These are phyloP conservation scores for Zaprionus ornatus DNA, from an alignment of 1,140 invertebrate species.

Conservation along the genomic window DNA sequence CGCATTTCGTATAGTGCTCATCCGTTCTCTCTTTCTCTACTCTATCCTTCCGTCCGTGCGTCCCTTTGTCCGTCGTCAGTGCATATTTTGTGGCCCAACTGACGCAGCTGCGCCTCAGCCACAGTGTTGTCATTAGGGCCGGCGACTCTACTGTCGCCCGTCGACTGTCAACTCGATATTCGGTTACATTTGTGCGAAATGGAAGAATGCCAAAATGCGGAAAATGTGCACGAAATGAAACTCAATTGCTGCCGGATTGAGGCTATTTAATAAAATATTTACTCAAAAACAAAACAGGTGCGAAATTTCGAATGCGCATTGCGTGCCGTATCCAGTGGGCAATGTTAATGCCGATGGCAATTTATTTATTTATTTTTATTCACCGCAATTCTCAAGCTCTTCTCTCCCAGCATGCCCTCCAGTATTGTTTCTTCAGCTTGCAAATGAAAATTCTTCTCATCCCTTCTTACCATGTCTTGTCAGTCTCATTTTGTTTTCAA, in stretches of 20 bases:
- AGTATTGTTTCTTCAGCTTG: conserved; percentile 22
- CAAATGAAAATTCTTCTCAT: conserved; percentile 30
- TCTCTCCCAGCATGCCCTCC: conserved; percentile 14
- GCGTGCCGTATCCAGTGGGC: background rate
- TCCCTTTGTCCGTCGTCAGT: conserved; percentile 40
- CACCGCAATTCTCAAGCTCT: conserved; percentile 14
- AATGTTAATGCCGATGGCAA: background rate
- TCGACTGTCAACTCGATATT: conserved; percentile 49
- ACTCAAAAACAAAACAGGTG: conserved; percentile 61
- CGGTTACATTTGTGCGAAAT: conserved; percentile 58
- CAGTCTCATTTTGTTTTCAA: conserved; percentile 44
- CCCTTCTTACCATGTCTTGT: background rate
- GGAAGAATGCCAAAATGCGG: conserved; percentile 7
- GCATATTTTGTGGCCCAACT: conserved; percentile 41
- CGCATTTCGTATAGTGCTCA: conserved; percentile 46
- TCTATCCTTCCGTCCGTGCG: background rate
- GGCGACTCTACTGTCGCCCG: conserved; percentile 7
- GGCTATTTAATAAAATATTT: conserved; percentile 69
- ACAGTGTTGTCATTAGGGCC: conserved; percentile 22
- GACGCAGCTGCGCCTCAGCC: background rate
- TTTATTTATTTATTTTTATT: conserved; percentile 64
- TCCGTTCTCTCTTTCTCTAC: background rate
- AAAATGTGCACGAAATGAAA: conserved; percentile 40
- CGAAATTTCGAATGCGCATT: conserved; percentile 59
- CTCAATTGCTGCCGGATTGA: conserved; percentile 44